Conservation (phyloP, 2,888 invertebrate species). For the Heteropelma amictum region DNA sequence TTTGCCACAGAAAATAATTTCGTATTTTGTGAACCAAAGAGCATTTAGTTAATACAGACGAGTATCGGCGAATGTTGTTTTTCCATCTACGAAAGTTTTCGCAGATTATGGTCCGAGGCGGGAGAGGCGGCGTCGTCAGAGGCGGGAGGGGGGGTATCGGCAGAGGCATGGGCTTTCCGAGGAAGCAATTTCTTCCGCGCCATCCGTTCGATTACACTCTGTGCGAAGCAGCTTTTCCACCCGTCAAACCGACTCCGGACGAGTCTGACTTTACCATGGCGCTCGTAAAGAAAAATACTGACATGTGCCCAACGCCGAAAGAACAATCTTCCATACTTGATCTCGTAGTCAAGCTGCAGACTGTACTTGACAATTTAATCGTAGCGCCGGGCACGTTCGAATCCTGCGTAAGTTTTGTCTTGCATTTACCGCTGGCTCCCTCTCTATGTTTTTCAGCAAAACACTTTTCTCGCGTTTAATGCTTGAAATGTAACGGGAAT, state of each 20-base stretch:
- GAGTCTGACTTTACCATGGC: conserved; percentile 93
- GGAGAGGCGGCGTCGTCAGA: conserved; percentile 84
- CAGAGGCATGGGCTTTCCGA: conserved; percentile 83
- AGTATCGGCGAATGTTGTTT: too few relatives aligned
- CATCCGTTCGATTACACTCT: conserved; percentile 93
- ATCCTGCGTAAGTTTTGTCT: conserved; percentile 93
- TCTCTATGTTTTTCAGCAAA: too few relatives aligned
- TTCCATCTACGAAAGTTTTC: not conserved
- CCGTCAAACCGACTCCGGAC: conserved; percentile 89
- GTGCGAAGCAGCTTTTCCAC: conserved; percentile 93
- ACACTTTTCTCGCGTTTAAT: too few relatives aligned
- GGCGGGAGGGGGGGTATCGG: conserved; percentile 83
- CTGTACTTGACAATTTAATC: conserved; percentile 95
- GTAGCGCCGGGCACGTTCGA: conserved; percentile 96
- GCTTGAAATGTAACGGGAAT: too few relatives aligned
- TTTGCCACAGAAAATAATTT: too few relatives aligned
- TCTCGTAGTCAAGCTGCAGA: conserved; percentile 96
- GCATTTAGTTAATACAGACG: too few relatives aligned
- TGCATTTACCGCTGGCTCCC: conserved; percentile 5
- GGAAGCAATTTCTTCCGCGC: conserved; percentile 84
- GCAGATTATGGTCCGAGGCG: conserved; percentile 81
- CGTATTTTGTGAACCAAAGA: too few relatives aligned
- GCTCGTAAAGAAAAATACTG: conserved; percentile 93
- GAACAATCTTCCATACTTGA: conserved; percentile 96
- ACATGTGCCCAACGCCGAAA: conserved; percentile 92